Conservation (phyloP, 2,797 vertebrate genomes). For the Triplophysa yarkandensis region DNA sequence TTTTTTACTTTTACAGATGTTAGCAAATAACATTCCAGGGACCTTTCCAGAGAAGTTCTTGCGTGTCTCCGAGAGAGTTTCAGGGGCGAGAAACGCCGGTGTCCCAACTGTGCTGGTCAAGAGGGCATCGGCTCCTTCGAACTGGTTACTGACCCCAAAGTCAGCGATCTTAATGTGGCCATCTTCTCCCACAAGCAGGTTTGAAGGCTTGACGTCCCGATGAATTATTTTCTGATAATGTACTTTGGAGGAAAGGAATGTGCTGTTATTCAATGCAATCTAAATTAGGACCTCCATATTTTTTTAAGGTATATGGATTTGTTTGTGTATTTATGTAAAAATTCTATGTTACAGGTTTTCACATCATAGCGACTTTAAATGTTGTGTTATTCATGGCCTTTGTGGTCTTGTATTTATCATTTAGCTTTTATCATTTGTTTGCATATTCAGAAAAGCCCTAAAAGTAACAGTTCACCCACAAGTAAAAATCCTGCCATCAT, state of each 20-base stretch:
- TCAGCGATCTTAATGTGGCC: slow-evolving; percentile 96
- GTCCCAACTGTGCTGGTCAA: slow-evolving; percentile 96
- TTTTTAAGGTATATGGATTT: no score
- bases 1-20: no score
- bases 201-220: slow-evolving; percentile 95
- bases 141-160: slow-evolving; percentile 97
- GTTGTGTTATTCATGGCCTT: no score
- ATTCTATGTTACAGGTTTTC: no score
- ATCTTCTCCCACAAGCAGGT: slow-evolving; percentile 92
- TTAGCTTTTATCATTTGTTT: no score
- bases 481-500: no score
- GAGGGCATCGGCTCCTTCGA: slow-evolving; percentile 92
- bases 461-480: no score
- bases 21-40: slow-evolving; percentile 28
- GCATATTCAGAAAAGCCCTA: no score
- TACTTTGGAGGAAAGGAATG: slow-evolving; percentile 72
- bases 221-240: slow-evolving; percentile 99
- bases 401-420: no score
- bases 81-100: slow-evolving; percentile 94
- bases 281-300: no score
- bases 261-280: neutral
- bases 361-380: no score
- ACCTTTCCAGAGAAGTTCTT: slow-evolving; percentile 99
- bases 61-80: slow-evolving; percentile 91
- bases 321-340: no score